phyloP scores from a whole-genome alignment of 2,888 invertebrate genomes.

The Melanargia galathea region DNA sequence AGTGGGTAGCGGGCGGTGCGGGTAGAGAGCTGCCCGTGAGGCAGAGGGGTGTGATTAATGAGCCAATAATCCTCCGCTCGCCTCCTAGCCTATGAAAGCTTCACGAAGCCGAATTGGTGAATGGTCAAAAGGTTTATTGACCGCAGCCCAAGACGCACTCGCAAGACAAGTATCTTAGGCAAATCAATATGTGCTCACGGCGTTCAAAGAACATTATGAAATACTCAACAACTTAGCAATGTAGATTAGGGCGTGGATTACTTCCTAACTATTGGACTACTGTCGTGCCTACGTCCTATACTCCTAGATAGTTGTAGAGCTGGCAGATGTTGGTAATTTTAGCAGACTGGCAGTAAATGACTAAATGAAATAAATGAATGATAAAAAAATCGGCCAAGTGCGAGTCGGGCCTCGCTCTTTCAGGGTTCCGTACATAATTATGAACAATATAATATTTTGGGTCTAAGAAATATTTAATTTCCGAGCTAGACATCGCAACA shows the following conservation, averaged over 20 bases:
- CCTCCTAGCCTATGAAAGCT: conserved; percentile 72
- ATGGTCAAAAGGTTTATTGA: conserved; percentile 81
- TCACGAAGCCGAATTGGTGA: conserved; percentile 81
- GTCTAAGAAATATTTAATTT: too few species aligned
- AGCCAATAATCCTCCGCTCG: conserved; percentile 75
- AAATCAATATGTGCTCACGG: conserved; percentile 4
- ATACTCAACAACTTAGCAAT: neutral
- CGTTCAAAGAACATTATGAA: neutral
- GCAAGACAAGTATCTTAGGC: conserved; percentile 24
- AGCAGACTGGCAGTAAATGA: conserved; percentile 9
- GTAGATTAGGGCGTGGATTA: neutral
- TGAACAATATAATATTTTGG: too few species aligned
- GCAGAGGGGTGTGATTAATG: conserved; percentile 76
- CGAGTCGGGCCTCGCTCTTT: too few species aligned
- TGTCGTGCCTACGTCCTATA: too few species aligned
- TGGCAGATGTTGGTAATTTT: too few species aligned
- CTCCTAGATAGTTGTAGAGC: too few species aligned
- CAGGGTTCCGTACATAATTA: too few species aligned
- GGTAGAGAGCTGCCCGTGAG: conserved; percentile 6
- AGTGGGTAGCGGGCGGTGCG: conserved; percentile 35
- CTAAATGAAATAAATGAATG: too few species aligned
- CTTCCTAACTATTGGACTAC: too few species aligned
- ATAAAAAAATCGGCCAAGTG: too few species aligned
- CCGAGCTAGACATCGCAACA: too few species aligned
- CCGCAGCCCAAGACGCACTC: conserved; percentile 59